A percentile compares a stretch with the other conserved stretches of the same genome.
These are phyloP conservation scores for Misgurnus mizolepis DNA, from an alignment of 2,113 vertebrate genomes.

Conservation along the genomic window DNA sequence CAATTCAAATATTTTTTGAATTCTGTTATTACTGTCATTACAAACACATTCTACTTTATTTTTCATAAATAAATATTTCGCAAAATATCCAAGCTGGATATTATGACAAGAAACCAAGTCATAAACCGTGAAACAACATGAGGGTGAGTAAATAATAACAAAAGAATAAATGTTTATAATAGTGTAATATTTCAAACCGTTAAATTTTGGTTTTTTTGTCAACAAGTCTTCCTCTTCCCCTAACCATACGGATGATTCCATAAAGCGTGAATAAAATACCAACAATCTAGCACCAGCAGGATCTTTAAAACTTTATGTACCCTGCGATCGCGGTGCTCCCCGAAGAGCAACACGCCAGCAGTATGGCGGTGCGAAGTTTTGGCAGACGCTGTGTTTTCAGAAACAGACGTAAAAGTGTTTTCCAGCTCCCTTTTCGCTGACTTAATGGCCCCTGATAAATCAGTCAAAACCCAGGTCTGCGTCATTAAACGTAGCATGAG, in stretches of 20 bases:
- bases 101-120: too few species aligned
- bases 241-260: constrained; percentile 38
- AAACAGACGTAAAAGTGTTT: constrained; percentile 52
- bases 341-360: constrained; percentile 24
- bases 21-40: neutral
- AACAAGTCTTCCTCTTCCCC: constrained; percentile 29
- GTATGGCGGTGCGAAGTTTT: constrained; percentile 40
- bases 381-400: constrained; percentile 46
- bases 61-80: neutral
- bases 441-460: constrained; percentile 60
- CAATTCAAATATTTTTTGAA: too few species aligned
- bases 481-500: constrained; percentile 61
- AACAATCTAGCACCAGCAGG: constrained; percentile 46
- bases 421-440: constrained; percentile 52
- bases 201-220: constrained; percentile 30
- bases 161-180: too few species aligned
- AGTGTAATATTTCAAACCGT: neutral
- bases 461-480: constrained; percentile 56
- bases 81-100: too few species aligned
- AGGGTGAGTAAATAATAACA: too few species aligned
- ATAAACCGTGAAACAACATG: too few species aligned
- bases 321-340: constrained; percentile 43
- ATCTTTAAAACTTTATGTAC: constrained; percentile 57
- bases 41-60: neutral
- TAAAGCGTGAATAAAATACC: constrained; percentile 45